Base-by-base conservation (phyloP, 1,140 invertebrate genomes). In the Pararge aegeria region DNA sequence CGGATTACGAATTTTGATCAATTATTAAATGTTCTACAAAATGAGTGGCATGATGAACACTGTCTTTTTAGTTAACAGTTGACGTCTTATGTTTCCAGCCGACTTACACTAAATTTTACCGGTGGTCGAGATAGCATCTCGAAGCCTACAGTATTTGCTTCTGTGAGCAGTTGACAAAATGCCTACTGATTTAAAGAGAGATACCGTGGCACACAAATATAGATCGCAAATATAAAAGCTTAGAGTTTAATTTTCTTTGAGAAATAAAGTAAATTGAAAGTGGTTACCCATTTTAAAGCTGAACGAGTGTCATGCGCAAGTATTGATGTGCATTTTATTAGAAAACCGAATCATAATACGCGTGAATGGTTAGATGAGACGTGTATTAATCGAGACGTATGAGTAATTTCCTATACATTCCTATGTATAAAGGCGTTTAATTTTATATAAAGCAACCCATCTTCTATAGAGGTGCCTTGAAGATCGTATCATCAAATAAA, bases 71-170 rank as follows among this genome's bases (percentile, higher is more conserved):
- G 24, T 38, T 61, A 61, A 55, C 38, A 55, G 57, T 40, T 62
- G 60, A 62, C 75, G 48, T 51, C 37, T 30, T 29, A 34, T 54
- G 30, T 56, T 62, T 56, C 53, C 60, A 78, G 69, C 55, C 64
- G 66, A 78, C 66, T 80, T 74, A 75, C 73, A 79, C 70, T 67
- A 70, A 74, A 64, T 75, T 71, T 81, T 81, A 81, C 78, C 68
- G 68, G 75, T 73, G 66, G 66, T 66, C 58, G 40, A 67, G 80
- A 83, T 83, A 81, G 67, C 19, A 83, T 83, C 80, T 76, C 58
- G 27, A 70, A 73, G 67, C 52, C 37, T 51, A 62, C 50, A 48
- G 53, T 49, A 46, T 56, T 61, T 69, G 68, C 61, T 57, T 59
- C 61, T 56, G 64, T 60, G 52, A 53, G 55, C 61, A 57, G 46